A percentile compares a stretch with the other conserved stretches of the same genome.
phyloP scores from a whole-genome alignment of 2,888 invertebrate species.

The Chesias legatella region DNA sequence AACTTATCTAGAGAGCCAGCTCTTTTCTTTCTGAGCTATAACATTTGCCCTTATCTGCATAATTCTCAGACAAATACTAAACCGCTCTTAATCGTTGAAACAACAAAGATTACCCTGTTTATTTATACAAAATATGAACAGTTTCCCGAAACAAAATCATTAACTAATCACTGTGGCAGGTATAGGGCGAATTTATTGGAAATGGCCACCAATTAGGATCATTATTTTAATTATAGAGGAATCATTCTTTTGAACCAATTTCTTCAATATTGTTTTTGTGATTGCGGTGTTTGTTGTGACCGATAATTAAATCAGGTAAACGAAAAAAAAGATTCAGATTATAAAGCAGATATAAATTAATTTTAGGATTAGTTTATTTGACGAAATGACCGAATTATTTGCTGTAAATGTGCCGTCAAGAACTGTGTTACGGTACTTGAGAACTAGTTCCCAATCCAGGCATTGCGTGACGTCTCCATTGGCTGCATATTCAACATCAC shows the following conservation, averaged over 20 bases:
- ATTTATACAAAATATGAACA: constrained; percentile 29
- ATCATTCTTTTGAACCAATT: constrained; percentile 52
- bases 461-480: too few relatives aligned
- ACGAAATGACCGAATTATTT: too few relatives aligned
- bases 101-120: constrained; percentile 42
- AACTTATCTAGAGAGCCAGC: not conserved
- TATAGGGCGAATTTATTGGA: constrained; percentile 58
- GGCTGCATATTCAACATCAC: too few relatives aligned
- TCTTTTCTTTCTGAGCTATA: constrained; percentile 5
- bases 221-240: constrained; percentile 75
- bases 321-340: not conserved
- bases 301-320: constrained; percentile 16
- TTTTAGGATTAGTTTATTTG: too few relatives aligned
- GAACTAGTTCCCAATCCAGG: too few relatives aligned
- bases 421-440: too few relatives aligned
- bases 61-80: constrained; percentile 56
- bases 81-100: constrained; percentile 57
- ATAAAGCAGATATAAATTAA: not conserved
- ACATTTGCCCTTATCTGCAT: constrained; percentile 35
- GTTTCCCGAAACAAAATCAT: constrained; percentile 44
- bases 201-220: constrained; percentile 59
- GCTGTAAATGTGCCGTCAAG: too few relatives aligned
- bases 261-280: constrained; percentile 30
- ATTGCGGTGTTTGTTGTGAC: constrained; percentile 18
- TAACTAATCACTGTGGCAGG: constrained; percentile 66